Conservation (phyloP, 2,888 invertebrate species). For the Platycheirus albimanus region DNA sequence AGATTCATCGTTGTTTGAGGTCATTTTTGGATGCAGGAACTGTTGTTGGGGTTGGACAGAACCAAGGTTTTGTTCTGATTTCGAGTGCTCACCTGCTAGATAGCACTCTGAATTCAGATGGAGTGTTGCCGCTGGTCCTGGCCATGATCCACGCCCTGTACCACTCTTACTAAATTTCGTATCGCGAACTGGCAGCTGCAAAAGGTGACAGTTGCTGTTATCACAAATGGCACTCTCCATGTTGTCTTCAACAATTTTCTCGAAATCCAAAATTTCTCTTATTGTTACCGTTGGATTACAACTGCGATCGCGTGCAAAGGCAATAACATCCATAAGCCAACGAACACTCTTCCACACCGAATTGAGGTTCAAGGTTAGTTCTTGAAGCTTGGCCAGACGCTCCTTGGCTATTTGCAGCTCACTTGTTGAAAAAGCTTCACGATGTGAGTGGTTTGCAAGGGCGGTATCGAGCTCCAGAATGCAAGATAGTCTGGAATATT, state of each 20-base stretch:
- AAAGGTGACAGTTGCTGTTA: constrained; percentile 79
- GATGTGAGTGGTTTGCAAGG: constrained; percentile 94
- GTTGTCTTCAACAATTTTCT: constrained; percentile 76
- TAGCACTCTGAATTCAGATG: constrained; percentile 83
- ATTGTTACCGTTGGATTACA: constrained; percentile 81
- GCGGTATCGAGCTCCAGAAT: constrained; percentile 96
- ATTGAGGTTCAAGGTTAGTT: constrained; percentile 93
- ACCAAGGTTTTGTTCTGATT: constrained; percentile 89
- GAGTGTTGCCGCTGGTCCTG: constrained; percentile 86
- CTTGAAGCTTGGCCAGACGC: constrained; percentile 90
- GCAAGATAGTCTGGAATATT: constrained; percentile 96
- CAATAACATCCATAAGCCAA: constrained; percentile 98
- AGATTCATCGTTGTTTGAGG: constrained; percentile 81
- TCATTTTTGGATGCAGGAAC: constrained; percentile 66
- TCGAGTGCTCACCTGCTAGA: constrained; percentile 89
- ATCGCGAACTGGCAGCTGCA: constrained; percentile 84
- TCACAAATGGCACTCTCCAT: constrained; percentile 41
- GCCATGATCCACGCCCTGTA: constrained; percentile 93
- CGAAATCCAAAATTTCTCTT: constrained; percentile 81
- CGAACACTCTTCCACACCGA: constrained; percentile 96
- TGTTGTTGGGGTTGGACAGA: constrained; percentile 65
- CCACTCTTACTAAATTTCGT: constrained; percentile 89
- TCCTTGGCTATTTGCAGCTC: constrained; percentile 94
- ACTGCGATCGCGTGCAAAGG: constrained; percentile 93
- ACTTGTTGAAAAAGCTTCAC: constrained; percentile 96